Evolutionary conservation across 2,888 invertebrate species (phyloP).

Genomic region (Phengaris arion): DNA sequence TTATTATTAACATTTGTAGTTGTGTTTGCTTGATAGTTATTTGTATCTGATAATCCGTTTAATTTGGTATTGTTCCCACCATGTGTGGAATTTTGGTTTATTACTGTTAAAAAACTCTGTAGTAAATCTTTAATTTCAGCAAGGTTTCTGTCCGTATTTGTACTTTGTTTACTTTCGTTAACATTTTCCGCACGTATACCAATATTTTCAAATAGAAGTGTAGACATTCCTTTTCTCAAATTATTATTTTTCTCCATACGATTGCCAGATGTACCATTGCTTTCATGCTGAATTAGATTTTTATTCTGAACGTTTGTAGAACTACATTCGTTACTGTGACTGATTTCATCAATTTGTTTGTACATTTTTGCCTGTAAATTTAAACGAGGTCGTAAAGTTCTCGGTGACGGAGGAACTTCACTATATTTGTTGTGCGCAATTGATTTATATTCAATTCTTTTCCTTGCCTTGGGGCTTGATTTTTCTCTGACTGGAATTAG

Average conservation of each 20-base stretch:
- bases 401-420: conserved; percentile 68
- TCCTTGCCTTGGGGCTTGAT: conserved; percentile 61
- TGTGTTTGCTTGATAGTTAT: conserved; percentile 39
- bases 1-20: conserved; percentile 46
- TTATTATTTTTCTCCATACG: neutral
- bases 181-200: conserved; percentile 40
- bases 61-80: conserved; percentile 47
- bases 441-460: conserved; percentile 56
- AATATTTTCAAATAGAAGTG: conserved; percentile 40
- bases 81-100: conserved; percentile 61
- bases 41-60: conserved; percentile 40
- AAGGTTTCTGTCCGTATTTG: conserved; percentile 60
- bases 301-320: neutral
- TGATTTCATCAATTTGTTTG: conserved; percentile 50
- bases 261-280: conserved; percentile 33
- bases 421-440: conserved; percentile 49
- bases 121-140: conserved; percentile 69
- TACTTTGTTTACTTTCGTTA: conserved; percentile 50
- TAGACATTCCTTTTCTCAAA: neutral
- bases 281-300: conserved; percentile 10
- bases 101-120: conserved; percentile 64
- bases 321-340: conserved; percentile 32
- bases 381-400: conserved; percentile 59
- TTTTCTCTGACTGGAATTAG: conserved; percentile 69
- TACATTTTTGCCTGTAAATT: conserved; percentile 62